These are phyloP conservation scores for Tachina grossa DNA, from an alignment of 2,888 invertebrate species.

Conservation along the genomic window DNA sequence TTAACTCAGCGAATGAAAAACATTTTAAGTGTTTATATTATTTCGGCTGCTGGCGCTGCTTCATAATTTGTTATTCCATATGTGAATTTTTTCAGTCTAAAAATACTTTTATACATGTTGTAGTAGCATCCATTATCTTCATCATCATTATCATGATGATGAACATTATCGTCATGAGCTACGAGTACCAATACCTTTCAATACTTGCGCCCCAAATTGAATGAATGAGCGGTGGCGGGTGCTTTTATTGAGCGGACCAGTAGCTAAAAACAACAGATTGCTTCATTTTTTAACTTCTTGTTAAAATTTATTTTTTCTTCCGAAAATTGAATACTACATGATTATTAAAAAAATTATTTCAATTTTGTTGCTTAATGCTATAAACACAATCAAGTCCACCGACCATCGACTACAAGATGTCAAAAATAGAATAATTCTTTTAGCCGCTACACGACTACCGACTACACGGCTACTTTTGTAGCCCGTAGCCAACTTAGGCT, in stretches of 20 bases:
- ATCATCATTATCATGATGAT: conserved; percentile 35
- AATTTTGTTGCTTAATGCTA: conserved; percentile 37
- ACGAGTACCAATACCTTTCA: conserved; percentile 48
- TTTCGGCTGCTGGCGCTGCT: conserved; percentile 31
- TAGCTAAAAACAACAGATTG: conserved; percentile 67
- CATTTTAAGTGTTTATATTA: conserved; percentile 60
- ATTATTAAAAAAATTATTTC: conserved; percentile 56
- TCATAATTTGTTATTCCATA: conserved; percentile 65
- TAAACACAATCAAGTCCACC: no score
- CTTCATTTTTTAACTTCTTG: conserved; percentile 43
- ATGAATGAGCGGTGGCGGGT: conserved; percentile 37
- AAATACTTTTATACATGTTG: conserved; percentile 44
- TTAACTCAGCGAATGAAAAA: conserved; percentile 29
- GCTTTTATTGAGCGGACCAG: conserved; percentile 42
- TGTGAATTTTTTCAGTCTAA: conserved; percentile 56
- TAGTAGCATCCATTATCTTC: conserved; percentile 20
- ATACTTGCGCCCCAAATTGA: conserved; percentile 33
- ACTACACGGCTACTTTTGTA: no score
- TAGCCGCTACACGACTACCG: no score
- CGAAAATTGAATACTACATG: conserved; percentile 42
- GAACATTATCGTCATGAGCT: conserved; percentile 1
- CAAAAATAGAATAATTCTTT: no score
- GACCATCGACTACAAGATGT: no score
- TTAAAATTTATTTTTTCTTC: conserved; percentile 35
- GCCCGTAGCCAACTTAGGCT: no score